These are phyloP conservation scores for Melinopterus prodromus DNA, from an alignment of 2,888 invertebrate genomes.

Conservation along the genomic window DNA sequence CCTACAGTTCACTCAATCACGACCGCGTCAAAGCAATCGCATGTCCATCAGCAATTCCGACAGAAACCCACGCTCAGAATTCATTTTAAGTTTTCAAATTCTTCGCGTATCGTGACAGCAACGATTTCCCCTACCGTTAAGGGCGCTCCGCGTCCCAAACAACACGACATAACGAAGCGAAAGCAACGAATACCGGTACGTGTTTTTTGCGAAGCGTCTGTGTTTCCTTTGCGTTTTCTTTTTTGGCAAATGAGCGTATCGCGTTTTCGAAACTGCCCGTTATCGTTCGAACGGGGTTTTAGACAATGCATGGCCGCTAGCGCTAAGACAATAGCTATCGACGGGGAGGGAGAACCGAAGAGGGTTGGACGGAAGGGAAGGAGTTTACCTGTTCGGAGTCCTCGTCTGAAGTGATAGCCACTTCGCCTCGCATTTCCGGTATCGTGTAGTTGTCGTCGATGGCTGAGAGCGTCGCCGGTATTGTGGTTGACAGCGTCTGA, in stretches of 20 bases:
- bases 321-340: background rate
- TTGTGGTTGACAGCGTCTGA: slow-evolving; percentile 49
- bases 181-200: background rate
- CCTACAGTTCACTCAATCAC: slow-evolving; percentile 5
- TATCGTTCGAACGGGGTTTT: slow-evolving; percentile 8
- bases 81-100: slow-evolving; percentile 27
- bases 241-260: slow-evolving; percentile 44
- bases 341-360: background rate
- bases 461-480: slow-evolving; percentile 48
- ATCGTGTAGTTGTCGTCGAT: slow-evolving; percentile 49
- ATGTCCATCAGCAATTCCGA: slow-evolving; percentile 6
- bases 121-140: slow-evolving; percentile 11
- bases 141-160: background rate
- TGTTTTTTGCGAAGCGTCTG: slow-evolving; percentile 4
- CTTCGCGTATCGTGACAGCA: slow-evolving; percentile 24
- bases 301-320: background rate
- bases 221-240: slow-evolving; percentile 9
- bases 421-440: slow-evolving; percentile 47
- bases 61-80: slow-evolving; percentile 16
- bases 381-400: slow-evolving; percentile 52
- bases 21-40: slow-evolving; percentile 13
- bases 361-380: background rate
- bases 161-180: background rate
- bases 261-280: slow-evolving; percentile 45
- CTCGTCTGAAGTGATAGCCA: slow-evolving; percentile 46